A percentile compares a stretch with the other conserved stretches of the same genome.
phyloP scores from a whole-genome alignment of 2,797 vertebrate genomes.

The Epinephelus coioides region DNA sequence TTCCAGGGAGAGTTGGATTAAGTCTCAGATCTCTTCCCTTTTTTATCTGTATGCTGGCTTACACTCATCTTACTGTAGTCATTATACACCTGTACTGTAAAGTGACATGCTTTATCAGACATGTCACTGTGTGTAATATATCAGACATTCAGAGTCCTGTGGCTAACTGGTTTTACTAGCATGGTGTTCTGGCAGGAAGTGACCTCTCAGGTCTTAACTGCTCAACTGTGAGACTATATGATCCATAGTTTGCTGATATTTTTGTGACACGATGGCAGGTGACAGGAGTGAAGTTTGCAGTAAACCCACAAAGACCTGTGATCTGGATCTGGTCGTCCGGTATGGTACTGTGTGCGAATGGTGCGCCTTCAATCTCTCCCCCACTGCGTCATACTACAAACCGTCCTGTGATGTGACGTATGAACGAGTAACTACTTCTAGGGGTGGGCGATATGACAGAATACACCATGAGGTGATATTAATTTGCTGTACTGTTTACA shows the following conservation, averaged over 20 bases:
- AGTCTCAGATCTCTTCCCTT: constrained; percentile 31
- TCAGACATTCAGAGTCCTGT: constrained; percentile 2
- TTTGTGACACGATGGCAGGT: constrained; percentile 23
- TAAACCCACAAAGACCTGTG: constrained; percentile 37
- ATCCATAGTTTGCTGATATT: constrained; percentile 32
- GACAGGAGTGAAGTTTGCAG: constrained; percentile 15
- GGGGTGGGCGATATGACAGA: constrained; percentile 20
- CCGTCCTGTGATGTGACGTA: constrained; percentile 27
- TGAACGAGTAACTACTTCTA: neutral
- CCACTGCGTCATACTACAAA: constrained; percentile 27
- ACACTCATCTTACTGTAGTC: constrained; percentile 44
- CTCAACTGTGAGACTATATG: constrained; percentile 51
- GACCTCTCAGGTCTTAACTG: constrained; percentile 14
- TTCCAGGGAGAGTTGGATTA: constrained; percentile 51
- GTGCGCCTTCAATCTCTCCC: constrained; percentile 22
- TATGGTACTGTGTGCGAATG: constrained; percentile 36
- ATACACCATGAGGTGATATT: neutral
- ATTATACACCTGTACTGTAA: constrained; percentile 57
- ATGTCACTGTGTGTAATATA: constrained; percentile 41
- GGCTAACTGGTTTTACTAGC: constrained; percentile 42
- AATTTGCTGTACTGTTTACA: neutral
- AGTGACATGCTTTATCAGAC: constrained; percentile 27
- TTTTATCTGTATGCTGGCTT: constrained; percentile 52
- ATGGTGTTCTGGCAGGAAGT: constrained; percentile 35
- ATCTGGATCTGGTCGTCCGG: constrained; percentile 44